phyloP scores from a whole-genome alignment of 2,888 invertebrate genomes.

The Lasioglossum morio region DNA sequence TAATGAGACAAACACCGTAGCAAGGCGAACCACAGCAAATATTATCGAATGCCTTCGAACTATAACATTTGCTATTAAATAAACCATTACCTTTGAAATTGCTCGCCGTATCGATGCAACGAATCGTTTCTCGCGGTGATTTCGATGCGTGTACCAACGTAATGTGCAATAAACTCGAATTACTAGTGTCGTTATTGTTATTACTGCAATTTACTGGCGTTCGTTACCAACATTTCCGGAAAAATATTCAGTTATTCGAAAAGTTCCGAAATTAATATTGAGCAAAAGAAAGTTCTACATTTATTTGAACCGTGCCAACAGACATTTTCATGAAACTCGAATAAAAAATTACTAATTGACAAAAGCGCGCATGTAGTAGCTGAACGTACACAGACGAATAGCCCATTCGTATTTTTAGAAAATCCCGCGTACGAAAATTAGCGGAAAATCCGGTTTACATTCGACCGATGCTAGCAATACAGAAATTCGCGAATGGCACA shows the following conservation, averaged over 20 bases:
- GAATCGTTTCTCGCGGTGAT: not conserved
- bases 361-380: not conserved
- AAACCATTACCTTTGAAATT: not conserved
- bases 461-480: not conserved
- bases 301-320: not conserved
- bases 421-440: not conserved
- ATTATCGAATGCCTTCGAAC: not conserved
- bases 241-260: not conserved
- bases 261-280: not conserved
- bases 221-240: not conserved
- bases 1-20: not conserved
- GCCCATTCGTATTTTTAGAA: not conserved
- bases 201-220: not conserved
- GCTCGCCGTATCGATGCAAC: not conserved
- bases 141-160: not conserved
- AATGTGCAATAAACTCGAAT: not conserved
- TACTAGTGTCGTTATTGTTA: not conserved
- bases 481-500: not conserved
- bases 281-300: not conserved
- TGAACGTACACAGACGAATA: not conserved
- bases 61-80: not conserved
- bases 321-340: not conserved
- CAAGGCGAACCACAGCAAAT: not conserved
- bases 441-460: not conserved
- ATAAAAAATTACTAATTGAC: not conserved